Evolutionary conservation across 2,888 invertebrate species (phyloP).

Genomic region (Yponomeuta sedellus): DNA sequence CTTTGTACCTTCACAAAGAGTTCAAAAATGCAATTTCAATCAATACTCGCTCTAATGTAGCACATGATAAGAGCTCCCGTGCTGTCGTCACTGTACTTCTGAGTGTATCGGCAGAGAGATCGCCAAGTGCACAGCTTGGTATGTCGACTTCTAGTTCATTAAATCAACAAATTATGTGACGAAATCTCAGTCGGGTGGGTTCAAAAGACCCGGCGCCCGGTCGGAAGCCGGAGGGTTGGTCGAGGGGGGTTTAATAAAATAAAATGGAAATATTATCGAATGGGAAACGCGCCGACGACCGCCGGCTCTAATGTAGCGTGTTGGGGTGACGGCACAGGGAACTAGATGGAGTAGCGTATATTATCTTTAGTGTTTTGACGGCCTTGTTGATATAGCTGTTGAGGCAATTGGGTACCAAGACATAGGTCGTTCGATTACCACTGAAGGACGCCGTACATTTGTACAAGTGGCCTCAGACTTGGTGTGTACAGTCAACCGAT

Average conservation of each 20-base stretch:
- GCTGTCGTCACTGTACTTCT: neutral
- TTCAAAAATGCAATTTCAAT: neutral
- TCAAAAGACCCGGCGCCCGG: slow-evolving; percentile 38
- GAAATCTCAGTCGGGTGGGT: slow-evolving; percentile 48
- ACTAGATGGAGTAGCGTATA: slow-evolving; percentile 21
- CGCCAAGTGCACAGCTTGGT: neutral
- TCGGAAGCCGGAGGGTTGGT: slow-evolving; percentile 34
- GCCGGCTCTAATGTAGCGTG: slow-evolving; percentile 47
- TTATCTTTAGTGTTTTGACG: too few relatives aligned
- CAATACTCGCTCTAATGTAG: neutral
- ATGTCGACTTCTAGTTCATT: slow-evolving; percentile 40
- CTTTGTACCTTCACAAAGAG: neutral
- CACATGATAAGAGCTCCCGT: neutral
- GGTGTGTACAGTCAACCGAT: too few relatives aligned
- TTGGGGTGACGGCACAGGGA: slow-evolving; percentile 26
- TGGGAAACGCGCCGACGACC: slow-evolving; percentile 42
- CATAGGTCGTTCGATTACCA: too few relatives aligned
- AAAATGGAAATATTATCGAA: slow-evolving; percentile 66
- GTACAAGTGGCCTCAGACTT: too few relatives aligned
- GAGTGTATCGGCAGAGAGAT: neutral
- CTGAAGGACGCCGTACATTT: too few relatives aligned
- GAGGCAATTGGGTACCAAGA: too few relatives aligned
- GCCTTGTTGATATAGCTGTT: too few relatives aligned
- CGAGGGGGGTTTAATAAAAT: slow-evolving; percentile 58
- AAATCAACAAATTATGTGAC: slow-evolving; percentile 66